phyloP scores from a whole-genome alignment of 2,888 invertebrate genomes.

The Cancer borealis region DNA sequence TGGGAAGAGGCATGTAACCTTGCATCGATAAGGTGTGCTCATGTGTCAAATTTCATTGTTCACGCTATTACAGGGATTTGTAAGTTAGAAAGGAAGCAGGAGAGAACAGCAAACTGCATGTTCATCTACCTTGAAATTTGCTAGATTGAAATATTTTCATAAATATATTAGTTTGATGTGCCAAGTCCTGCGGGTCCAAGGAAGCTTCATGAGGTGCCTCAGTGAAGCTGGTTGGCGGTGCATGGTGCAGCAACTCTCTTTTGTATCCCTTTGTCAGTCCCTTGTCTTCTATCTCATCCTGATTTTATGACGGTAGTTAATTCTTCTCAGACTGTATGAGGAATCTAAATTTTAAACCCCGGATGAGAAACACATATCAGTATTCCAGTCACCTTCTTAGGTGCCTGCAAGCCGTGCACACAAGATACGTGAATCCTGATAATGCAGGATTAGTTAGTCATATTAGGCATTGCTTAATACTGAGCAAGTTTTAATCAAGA shows the following conservation, averaged over 20 bases:
- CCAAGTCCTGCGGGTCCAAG: neutral
- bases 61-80: neutral
- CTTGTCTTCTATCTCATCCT: neutral
- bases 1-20: too few species aligned
- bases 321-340: neutral
- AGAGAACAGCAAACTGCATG: neutral
- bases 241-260: neutral
- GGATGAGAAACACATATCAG: neutral
- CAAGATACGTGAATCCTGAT: neutral
- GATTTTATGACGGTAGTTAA: neutral
- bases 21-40: neutral
- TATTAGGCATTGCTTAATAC: neutral
- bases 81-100: neutral
- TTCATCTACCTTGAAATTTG: neutral
- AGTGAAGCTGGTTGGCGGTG: neutral
- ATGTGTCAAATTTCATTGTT: neutral
- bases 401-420: neutral
- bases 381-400: neutral
- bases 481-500: neutral
- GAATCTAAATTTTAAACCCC: neutral
- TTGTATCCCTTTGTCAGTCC: neutral
- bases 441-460: neutral
- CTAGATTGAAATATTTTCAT: neutral
- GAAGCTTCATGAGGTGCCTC: neutral
- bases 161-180: neutral